Conservation (phyloP, 1,140 invertebrate species). For the Drosophila elegans region DNA sequence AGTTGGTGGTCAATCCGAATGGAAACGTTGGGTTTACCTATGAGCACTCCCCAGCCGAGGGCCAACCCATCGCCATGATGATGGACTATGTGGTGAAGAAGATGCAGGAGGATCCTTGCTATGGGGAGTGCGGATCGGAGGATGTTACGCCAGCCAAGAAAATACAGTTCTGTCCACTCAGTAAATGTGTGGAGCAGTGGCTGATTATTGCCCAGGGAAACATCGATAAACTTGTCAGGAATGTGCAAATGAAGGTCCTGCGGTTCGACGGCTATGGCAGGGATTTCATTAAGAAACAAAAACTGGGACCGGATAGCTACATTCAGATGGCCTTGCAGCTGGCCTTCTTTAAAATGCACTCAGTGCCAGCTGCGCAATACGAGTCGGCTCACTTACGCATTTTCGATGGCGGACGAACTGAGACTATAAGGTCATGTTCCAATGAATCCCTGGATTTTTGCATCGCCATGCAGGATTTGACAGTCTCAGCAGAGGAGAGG, state of each 20-base stretch:
- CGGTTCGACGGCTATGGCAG: constrained; percentile 92
- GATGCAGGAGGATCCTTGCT: constrained; percentile 45
- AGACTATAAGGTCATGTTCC: constrained; percentile 95
- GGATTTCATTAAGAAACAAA: constrained; percentile 91
- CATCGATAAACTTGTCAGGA: constrained; percentile 84
- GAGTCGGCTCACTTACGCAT: constrained; percentile 94
- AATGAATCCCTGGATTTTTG: constrained; percentile 92
- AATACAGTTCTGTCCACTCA: constrained; percentile 26
- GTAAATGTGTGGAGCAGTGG: constrained; percentile 40
- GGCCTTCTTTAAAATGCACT: constrained; percentile 92
- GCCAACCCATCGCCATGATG: constrained; percentile 93
- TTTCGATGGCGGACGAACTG: constrained; percentile 93
- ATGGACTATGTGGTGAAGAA: constrained; percentile 91
- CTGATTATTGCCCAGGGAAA: constrained; percentile 50
- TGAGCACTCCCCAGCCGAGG: constrained; percentile 97
- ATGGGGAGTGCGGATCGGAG: constrained; percentile 29
- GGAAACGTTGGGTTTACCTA: constrained; percentile 95
- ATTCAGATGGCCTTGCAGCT: constrained; percentile 97
- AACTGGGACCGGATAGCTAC: constrained; percentile 96
- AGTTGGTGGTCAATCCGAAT: constrained; percentile 93
- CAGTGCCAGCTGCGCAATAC: constrained; percentile 92
- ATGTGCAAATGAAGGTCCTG: constrained; percentile 90
- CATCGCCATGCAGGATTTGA: constrained; percentile 87
- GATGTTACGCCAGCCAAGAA: constrained; percentile 22
- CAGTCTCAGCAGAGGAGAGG: constrained; percentile 35